A percentile compares a stretch with the other conserved stretches of the same genome.
Evolutionary conservation across 2,888 invertebrate species (phyloP).

Genomic region (Protodeltote pygarga): DNA sequence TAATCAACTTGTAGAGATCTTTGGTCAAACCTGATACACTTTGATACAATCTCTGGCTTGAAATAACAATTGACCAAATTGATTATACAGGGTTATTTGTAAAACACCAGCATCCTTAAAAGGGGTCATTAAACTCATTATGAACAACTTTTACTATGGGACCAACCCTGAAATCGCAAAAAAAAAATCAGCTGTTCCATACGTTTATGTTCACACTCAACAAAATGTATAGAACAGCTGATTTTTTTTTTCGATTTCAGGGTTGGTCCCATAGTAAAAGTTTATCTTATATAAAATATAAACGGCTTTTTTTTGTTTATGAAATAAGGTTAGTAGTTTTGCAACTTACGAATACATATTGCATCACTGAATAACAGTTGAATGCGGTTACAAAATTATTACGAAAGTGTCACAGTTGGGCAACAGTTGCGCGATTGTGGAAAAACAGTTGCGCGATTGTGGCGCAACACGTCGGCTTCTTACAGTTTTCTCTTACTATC

Average conservation of each 20-base stretch:
- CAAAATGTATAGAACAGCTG: no score
- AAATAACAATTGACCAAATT: constrained; percentile 5
- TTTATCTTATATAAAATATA: constrained; percentile 2
- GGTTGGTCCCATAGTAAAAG: no score
- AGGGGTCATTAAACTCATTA: no score
- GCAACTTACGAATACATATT: constrained; percentile 3
- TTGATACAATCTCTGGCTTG: constrained; percentile 1
- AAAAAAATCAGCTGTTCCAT: no score
- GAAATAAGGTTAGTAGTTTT: constrained; percentile 9
- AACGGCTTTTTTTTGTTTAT: constrained; percentile 1
- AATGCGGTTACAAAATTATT: constrained; percentile 14
- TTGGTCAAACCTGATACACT: background rate
- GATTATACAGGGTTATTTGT: background rate
- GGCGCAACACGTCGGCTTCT: constrained; percentile 6
- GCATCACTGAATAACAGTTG: background rate
- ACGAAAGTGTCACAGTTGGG: background rate
- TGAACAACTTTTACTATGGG: no score
- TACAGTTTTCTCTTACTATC: background rate
- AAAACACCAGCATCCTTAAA: no score
- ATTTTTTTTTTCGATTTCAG: no score
- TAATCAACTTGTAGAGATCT: constrained; percentile 14
- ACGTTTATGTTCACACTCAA: no score
- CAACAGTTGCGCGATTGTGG: constrained; percentile 14
- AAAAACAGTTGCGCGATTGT: constrained; percentile 11
- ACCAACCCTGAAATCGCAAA: no score